These are phyloP conservation scores for Aegotheles bennettii DNA, from an alignment of 2,113 vertebrate genomes.

Conservation along the genomic window DNA sequence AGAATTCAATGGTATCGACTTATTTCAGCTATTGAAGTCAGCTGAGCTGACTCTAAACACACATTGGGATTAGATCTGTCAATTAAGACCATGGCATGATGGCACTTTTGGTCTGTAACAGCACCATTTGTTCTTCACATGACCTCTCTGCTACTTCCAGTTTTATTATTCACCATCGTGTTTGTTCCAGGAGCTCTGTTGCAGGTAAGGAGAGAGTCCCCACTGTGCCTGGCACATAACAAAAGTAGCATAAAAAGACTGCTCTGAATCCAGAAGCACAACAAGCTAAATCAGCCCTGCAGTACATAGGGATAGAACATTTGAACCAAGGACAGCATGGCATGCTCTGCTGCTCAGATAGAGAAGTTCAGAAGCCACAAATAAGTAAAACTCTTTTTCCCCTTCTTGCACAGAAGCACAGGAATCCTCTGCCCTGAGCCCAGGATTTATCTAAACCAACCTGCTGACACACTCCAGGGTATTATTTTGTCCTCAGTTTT, in stretches of 20 bases:
- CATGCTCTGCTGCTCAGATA: rapidly evolving
- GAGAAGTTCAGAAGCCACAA: not conserved
- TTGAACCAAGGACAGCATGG: not conserved
- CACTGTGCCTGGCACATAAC: rapidly evolving
- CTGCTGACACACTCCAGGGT: not conserved
- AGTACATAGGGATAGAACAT: not conserved
- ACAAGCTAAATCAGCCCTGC: not conserved
- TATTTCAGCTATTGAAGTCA: slow-evolving; percentile 15
- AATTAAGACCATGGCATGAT: not conserved
- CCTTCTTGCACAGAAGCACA: not conserved
- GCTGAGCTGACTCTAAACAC: slow-evolving; percentile 2
- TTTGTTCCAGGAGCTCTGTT: not conserved
- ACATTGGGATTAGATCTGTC: not conserved
- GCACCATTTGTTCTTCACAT: not conserved
- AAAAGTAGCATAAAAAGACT: not conserved
- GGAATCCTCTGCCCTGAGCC: not conserved
- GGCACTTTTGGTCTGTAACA: not conserved
- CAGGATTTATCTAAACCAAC: not conserved
- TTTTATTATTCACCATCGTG: rapidly evolving
- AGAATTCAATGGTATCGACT: slow-evolving; percentile 39
- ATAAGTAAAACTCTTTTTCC: not conserved
- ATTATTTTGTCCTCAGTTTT: not conserved
- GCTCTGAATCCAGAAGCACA: not conserved
- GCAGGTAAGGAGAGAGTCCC: not conserved
- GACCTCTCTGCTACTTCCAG: not conserved